Evolutionary conservation across 1,140 invertebrate species (phyloP), one percentile per base, ranked within the genome.

Genomic region (Periplaneta americana): DNA sequence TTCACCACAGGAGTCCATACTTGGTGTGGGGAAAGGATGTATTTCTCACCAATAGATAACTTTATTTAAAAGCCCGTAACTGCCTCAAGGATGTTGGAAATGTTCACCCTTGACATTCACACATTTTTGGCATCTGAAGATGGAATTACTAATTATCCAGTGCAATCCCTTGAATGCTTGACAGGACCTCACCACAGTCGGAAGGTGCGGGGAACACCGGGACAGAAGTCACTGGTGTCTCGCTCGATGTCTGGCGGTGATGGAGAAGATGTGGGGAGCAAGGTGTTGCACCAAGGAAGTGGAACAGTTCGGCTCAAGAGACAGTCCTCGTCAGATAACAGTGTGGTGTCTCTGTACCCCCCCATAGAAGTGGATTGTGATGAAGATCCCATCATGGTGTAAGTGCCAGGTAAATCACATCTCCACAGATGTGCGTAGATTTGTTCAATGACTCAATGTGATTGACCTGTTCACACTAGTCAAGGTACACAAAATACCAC

Each of bases 351-450:
- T n/a, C 35, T 80, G 18, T 84, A 81, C 74, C 83, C 83, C 9
- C 80, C 80, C 13, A 18, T 80, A 8, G 83, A 84, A 36, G 37
- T 82, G n/a, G 86, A 86, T 78, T 84, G 83, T 37, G 86, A 87
- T 78, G 86, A 87, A 78, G 86, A 87, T 80, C 86, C 86, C 22
- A 87, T 87, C 77, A 87, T 87, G 86, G 86, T 87, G 31, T 87
- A 79, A 86, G 28, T n/a, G 22, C 11, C n/a, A 66, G 48, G 48
- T 66, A 66, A 66, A 66, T n/a, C 28, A 5, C 22, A n/a, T 28
- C 48, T 66, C 10, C 11, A 28, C 1, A n/a, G 48, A 66, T 66
- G 48, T 66, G 48, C 48, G 22, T 66, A 66, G 48, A 66, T n/a
- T 66, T 66, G 48, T 66, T 66, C 28, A 66, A 66, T 5, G 5